Conservation (phyloP, 1,140 invertebrate species). For the Stegodyphus mimosarum region DNA sequence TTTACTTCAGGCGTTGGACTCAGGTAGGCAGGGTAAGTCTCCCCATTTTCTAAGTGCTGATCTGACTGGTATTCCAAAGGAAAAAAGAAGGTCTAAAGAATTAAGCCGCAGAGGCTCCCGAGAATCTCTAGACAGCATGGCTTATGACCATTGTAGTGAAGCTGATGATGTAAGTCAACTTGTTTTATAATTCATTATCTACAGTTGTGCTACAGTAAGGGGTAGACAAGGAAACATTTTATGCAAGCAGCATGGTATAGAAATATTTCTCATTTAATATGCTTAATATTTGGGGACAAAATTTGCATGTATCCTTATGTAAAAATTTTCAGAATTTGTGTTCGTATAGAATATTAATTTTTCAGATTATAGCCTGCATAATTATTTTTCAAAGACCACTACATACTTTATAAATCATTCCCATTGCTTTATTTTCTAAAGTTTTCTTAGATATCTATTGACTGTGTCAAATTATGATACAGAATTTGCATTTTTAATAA, state of each 20-base stretch:
- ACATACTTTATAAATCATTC: background rate
- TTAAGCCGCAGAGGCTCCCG: constrained; percentile 72
- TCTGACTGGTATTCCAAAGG: constrained; percentile 64
- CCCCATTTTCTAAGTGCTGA: constrained; percentile 62
- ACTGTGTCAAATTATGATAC: background rate
- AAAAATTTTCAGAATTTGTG: too few relatives aligned
- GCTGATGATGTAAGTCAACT: constrained; percentile 73
- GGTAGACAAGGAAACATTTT: constrained; percentile 26
- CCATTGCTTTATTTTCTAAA: background rate
- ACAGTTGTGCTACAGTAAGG: background rate
- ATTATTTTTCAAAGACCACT: too few relatives aligned
- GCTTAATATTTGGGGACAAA: too few relatives aligned
- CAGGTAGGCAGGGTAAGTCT: constrained; percentile 59
- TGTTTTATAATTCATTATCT: constrained; percentile 1
- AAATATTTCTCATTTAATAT: too few relatives aligned
- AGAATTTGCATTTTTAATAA: background rate
- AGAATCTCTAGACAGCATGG: constrained; percentile 75
- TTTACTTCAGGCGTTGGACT: constrained; percentile 61
- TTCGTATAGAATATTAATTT: too few relatives aligned
- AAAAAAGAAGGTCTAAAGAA: constrained; percentile 69
- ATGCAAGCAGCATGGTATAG: too few relatives aligned
- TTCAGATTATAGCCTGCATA: too few relatives aligned
- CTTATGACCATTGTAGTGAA: constrained; percentile 70
- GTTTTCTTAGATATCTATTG: background rate
- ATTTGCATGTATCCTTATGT: too few relatives aligned